Evolutionary conservation across 1,140 invertebrate genomes (phyloP).

Genomic region (Drosophila murphyi): DNA sequence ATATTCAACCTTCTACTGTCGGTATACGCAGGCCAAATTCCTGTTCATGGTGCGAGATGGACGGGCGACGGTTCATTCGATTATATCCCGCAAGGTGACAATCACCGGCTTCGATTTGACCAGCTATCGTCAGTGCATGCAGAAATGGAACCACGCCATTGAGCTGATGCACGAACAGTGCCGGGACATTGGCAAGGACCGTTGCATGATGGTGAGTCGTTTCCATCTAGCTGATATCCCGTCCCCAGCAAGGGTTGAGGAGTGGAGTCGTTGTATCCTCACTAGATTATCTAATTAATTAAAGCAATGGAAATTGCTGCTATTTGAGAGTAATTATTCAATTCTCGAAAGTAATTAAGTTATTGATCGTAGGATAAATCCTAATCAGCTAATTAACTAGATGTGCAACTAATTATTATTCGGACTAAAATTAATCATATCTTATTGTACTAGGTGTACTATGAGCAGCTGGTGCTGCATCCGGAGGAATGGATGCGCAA

Average conservation of each 20-base stretch:
- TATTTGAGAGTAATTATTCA: no score
- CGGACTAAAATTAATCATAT: no score
- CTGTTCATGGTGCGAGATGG: conserved; percentile 99
- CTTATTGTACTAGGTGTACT: conserved; percentile 88
- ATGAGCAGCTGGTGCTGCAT: conserved; percentile 98
- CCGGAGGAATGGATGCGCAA: conserved; percentile 95
- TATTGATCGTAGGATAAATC: no score
- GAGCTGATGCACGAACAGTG: conserved; percentile 98
- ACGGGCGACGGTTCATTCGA: conserved; percentile 98
- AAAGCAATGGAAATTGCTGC: no score
- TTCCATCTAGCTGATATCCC: neutral
- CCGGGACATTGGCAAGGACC: conserved; percentile 91
- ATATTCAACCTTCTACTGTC: neutral
- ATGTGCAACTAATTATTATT: no score
- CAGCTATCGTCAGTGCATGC: conserved; percentile 96
- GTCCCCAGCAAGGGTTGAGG: no score
- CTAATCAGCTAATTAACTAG: no score
- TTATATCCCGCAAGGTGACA: conserved; percentile 98
- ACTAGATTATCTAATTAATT: no score
- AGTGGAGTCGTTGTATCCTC: no score
- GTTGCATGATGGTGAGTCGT: conserved; percentile 91
- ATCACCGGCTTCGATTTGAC: conserved; percentile 98
- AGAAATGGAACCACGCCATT: conserved; percentile 98
- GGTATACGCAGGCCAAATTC: conserved; percentile 90
- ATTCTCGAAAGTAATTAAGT: no score